Conservation (phyloP, 2,888 invertebrate species). For the Fragum whitleyi region DNA sequence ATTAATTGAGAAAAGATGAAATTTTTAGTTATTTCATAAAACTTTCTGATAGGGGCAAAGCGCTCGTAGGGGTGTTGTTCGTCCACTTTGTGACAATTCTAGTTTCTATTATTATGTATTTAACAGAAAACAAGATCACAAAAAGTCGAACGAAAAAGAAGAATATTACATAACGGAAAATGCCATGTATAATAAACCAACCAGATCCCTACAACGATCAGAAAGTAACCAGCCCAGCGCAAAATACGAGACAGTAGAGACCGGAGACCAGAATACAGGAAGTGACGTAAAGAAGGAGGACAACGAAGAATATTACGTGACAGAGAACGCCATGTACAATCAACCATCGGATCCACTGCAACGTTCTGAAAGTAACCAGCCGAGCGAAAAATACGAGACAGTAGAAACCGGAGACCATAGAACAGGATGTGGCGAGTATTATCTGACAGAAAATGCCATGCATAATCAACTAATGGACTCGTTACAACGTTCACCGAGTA, state of each 20-base stretch:
- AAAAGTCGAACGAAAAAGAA: neutral
- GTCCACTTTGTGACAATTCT: too few species aligned
- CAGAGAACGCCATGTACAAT: constrained; percentile 2
- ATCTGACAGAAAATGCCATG: neutral
- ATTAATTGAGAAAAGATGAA: too few species aligned
- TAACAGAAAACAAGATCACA: neutral
- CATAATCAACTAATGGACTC: neutral
- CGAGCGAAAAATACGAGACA: neutral
- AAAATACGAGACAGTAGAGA: neutral
- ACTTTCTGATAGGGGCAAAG: too few species aligned
- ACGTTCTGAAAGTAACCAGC: neutral
- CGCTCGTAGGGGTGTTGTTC: too few species aligned
- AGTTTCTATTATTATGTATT: too few species aligned
- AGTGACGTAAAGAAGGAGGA: neutral
- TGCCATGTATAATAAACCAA: constrained; percentile 1
- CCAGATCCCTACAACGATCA: neutral
- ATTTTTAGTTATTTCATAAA: too few species aligned
- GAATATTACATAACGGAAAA: neutral
- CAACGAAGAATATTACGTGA: neutral
- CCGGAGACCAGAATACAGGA: neutral
- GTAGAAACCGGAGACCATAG: neutral
- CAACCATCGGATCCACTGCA: neutral
- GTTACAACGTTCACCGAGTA: neutral
- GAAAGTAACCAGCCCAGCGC: neutral
- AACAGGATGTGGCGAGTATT: neutral